These are phyloP conservation scores for Dicyrtomina minuta DNA, from an alignment of 2,888 invertebrate species.

Conservation along the genomic window DNA sequence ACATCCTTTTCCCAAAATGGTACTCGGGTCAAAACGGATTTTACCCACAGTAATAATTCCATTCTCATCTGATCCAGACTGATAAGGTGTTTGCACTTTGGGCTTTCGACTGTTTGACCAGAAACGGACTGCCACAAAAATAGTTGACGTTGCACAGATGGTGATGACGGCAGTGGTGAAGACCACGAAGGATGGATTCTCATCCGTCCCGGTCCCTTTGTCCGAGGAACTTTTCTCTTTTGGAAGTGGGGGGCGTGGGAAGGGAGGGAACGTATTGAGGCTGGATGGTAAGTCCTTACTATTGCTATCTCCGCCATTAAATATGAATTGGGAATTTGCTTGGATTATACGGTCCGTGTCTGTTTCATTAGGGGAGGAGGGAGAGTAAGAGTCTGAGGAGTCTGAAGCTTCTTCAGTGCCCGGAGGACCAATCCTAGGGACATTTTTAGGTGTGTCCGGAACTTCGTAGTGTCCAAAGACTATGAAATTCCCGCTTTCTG, in stretches of 20 bases:
- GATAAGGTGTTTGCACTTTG: neutral
- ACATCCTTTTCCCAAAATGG: conserved; percentile 92
- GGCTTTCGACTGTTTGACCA: conserved; percentile 1
- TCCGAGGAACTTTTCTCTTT: too few species aligned
- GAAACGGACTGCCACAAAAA: conserved; percentile 23
- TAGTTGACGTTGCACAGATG: too few species aligned
- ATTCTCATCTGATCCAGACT: conserved; percentile 25
- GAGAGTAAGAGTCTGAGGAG: too few species aligned
- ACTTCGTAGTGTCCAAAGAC: conserved; percentile 46
- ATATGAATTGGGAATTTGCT: too few species aligned
- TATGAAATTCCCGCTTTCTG: conserved; percentile 34
- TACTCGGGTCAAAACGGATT: conserved; percentile 80
- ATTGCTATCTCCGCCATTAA: too few species aligned
- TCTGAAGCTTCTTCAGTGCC: too few species aligned
- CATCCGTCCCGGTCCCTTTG: neutral
- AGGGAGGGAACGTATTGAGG: too few species aligned
- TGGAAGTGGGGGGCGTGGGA: too few species aligned
- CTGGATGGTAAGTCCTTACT: too few species aligned
- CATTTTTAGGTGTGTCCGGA: conserved; percentile 33
- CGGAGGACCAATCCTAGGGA: too few species aligned
- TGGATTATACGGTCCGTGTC: too few species aligned
- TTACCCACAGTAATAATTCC: conserved; percentile 66
- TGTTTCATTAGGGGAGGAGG: too few species aligned
- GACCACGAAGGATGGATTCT: conserved; percentile 38
- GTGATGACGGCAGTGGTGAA: conserved; percentile 42